Conservation (phyloP, 1,140 invertebrate species). For the Drosophila neocordata region DNA sequence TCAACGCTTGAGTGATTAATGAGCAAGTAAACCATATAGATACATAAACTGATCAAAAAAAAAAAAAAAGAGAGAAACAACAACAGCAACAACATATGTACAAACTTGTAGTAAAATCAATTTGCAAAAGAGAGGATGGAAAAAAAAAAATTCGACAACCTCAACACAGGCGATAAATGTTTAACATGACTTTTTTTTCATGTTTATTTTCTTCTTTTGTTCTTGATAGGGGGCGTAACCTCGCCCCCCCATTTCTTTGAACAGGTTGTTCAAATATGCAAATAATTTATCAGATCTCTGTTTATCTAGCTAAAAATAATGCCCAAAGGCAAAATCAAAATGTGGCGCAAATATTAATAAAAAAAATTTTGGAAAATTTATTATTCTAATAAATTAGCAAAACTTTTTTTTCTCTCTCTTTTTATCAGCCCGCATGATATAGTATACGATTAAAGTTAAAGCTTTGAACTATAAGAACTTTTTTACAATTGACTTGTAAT, state of each 20-base stretch:
- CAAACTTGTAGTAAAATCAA: slow-evolving; percentile 19
- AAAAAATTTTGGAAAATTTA: slow-evolving; percentile 14
- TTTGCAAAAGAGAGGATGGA: slow-evolving; percentile 32
- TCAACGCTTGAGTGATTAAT: slow-evolving; percentile 79
- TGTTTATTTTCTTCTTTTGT: slow-evolving; percentile 3
- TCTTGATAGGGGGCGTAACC: slow-evolving; percentile 22
- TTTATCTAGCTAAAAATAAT: slow-evolving; percentile 28
- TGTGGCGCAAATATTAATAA: slow-evolving; percentile 34
- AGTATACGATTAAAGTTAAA: slow-evolving; percentile 23
- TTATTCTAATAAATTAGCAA: slow-evolving; percentile 59
- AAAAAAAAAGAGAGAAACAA: slow-evolving; percentile 30
- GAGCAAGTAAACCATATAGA: slow-evolving; percentile 64
- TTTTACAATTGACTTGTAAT: slow-evolving; percentile 49
- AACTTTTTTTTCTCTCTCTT: too few relatives aligned
- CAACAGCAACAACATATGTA: slow-evolving; percentile 10
- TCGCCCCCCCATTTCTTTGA: slow-evolving; percentile 29
- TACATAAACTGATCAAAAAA: slow-evolving; percentile 63
- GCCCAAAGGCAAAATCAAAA: slow-evolving; percentile 24
- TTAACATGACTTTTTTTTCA: slow-evolving; percentile 42
- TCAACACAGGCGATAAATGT: slow-evolving; percentile 32
- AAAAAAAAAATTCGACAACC: slow-evolving; percentile 35
- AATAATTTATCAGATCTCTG: slow-evolving; percentile 32
- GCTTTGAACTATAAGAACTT: slow-evolving; percentile 13
- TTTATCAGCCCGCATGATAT: slow-evolving; percentile 56
- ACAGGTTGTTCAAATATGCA: slow-evolving; percentile 43